Percentiles rank a stretch among this genome's conserved stretches.
These are phyloP conservation scores for Pecten maximus DNA, from an alignment of 2,888 invertebrate species.

Conservation along the genomic window DNA sequence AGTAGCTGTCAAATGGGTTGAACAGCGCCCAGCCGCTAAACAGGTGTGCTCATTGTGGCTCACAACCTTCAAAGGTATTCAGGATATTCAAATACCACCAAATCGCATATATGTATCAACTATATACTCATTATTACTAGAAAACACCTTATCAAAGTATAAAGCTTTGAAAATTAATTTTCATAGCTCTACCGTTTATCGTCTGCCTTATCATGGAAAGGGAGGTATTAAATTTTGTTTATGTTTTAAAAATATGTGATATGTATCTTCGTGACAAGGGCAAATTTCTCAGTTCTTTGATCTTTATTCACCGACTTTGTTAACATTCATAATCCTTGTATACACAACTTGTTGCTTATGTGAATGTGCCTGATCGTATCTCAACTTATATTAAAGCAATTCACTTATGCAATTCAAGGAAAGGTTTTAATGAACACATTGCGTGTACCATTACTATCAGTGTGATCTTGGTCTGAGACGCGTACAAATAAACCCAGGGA, in stretches of 20 bases:
- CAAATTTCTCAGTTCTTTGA: slow-evolving; percentile 28
- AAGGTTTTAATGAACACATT: slow-evolving; percentile 29
- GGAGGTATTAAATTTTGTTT: slow-evolving; percentile 28
- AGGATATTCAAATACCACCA: slow-evolving; percentile 27
- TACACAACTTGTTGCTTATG: slow-evolving; percentile 24
- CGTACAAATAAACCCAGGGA: slow-evolving; percentile 5
- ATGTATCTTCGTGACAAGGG: slow-evolving; percentile 24
- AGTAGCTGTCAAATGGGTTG: slow-evolving; percentile 21
- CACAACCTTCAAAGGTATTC: slow-evolving; percentile 23
- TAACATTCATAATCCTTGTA: slow-evolving; percentile 33
- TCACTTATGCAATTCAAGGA: slow-evolving; percentile 35
- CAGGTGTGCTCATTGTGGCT: slow-evolving; percentile 8
- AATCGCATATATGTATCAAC: slow-evolving; percentile 35
- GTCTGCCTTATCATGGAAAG: not conserved
- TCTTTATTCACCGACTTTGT: not conserved
- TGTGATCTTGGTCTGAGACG: not conserved
- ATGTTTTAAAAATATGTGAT: slow-evolving; percentile 33
- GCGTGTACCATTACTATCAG: slow-evolving; percentile 31
- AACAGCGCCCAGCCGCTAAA: slow-evolving; percentile 26
- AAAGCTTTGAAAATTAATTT: slow-evolving; percentile 28
- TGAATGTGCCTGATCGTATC: slow-evolving; percentile 11
- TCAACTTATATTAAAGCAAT: slow-evolving; percentile 35
- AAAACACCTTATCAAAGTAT: slow-evolving; percentile 15
- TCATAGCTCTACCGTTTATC: slow-evolving; percentile 16
- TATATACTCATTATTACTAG: slow-evolving; percentile 3